A percentile compares a stretch with the other conserved stretches of the same genome.
These are phyloP conservation scores for Chiloscyllium punctatum DNA, from an alignment of 2,797 vertebrate species.

Conservation along the genomic window DNA sequence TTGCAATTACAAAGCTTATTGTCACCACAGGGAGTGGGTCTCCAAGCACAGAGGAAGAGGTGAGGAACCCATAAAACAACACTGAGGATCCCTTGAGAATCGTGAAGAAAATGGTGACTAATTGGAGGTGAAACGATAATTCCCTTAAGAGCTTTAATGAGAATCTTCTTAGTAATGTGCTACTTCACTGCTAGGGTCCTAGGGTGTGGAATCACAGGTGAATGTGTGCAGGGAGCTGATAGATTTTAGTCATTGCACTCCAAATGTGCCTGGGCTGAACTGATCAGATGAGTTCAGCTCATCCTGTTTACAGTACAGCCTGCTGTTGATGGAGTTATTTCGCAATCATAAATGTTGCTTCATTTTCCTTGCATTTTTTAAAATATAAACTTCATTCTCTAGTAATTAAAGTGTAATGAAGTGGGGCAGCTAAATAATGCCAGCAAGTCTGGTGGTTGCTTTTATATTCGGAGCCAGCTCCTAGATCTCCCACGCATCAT, in stretches of 20 bases:
- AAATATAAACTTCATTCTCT: not conserved
- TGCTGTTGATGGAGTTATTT: not conserved
- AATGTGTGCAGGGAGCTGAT: not conserved
- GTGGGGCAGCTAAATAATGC: not conserved
- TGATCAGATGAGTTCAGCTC: not conserved
- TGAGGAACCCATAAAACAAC: not conserved
- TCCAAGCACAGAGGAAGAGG: not conserved
- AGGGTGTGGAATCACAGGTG: not conserved
- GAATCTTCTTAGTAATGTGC: not conserved
- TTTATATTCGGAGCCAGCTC: too few relatives aligned
- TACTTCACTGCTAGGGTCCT: not conserved
- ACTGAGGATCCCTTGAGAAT: not conserved
- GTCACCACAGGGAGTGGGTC: not conserved
- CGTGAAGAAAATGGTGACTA: not conserved
- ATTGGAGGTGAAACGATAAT: not conserved
- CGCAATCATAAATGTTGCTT: not conserved
- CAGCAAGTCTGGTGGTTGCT: too few relatives aligned
- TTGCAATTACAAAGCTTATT: not conserved
- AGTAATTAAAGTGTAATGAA: not conserved
- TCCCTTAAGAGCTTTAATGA: not conserved
- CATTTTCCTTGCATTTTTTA: not conserved
- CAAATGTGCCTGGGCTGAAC: not conserved
- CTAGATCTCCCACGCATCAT: too few relatives aligned
- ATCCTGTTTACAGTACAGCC: not conserved
- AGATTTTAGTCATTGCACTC: not conserved